Evolutionary conservation across 1,140 invertebrate species (phyloP).

Genomic region (Mamestra configurata): DNA sequence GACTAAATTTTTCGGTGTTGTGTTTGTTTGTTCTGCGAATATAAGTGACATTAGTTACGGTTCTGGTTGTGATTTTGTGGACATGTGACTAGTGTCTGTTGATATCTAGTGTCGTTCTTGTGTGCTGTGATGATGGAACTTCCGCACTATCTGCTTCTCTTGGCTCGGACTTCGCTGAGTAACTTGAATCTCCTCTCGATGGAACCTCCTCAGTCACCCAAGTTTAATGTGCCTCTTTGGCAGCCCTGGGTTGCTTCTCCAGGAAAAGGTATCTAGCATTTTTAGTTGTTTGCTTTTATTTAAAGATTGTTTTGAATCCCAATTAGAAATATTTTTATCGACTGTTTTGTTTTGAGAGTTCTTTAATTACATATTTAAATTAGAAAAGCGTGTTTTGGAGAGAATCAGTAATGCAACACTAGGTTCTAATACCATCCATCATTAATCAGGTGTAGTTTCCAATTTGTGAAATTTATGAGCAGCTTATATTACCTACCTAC

Average conservation of each 20-base stretch:
- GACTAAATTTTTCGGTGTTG: slow-evolving; percentile 54
- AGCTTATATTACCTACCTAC: slow-evolving; percentile 22
- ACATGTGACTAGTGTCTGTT: slow-evolving; percentile 39
- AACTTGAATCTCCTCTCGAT: slow-evolving; percentile 73
- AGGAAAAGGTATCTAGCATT: slow-evolving; percentile 72
- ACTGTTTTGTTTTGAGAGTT: not conserved
- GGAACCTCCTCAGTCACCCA: slow-evolving; percentile 87
- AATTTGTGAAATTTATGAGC: slow-evolving; percentile 1
- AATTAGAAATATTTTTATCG: not conserved
- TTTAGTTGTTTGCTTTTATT: slow-evolving; percentile 6
- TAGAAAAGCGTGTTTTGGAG: not conserved
- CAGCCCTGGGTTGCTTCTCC: slow-evolving; percentile 84
- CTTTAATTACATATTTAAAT: not conserved
- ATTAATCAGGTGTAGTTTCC: not conserved
- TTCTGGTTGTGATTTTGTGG: slow-evolving; percentile 23
- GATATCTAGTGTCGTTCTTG: slow-evolving; percentile 47
- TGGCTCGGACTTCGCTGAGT: slow-evolving; percentile 76
- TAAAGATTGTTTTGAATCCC: not conserved
- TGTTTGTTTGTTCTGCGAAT: slow-evolving; percentile 43
- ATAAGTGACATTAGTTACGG: slow-evolving; percentile 38
- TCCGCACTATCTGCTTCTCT: slow-evolving; percentile 79
- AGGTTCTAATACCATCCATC: not conserved
- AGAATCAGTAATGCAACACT: not conserved
- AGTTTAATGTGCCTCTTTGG: slow-evolving; percentile 86
- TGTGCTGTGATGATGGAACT: slow-evolving; percentile 85